Percentiles rank a stretch among this genome's conserved stretches.
Evolutionary conservation across 2,888 invertebrate species (phyloP).

Genomic region (Morpho deidamia): DNA sequence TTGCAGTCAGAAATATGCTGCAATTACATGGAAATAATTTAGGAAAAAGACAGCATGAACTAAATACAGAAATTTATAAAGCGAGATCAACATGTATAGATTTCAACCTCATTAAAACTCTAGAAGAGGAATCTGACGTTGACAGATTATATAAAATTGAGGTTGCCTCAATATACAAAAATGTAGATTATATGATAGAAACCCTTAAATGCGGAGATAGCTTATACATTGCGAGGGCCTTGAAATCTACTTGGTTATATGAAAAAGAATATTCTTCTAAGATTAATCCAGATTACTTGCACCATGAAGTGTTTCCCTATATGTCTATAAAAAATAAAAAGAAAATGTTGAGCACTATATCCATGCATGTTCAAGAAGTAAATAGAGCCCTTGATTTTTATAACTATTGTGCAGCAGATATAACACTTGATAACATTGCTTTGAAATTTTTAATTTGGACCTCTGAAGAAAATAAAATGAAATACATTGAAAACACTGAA

Average conservation of each 20-base stretch:
- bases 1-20: slow-evolving; percentile 13
- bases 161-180: slow-evolving; percentile 45
- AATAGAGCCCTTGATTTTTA: slow-evolving; percentile 38
- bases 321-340: slow-evolving; percentile 55
- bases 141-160: slow-evolving; percentile 55
- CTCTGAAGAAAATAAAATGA: slow-evolving; percentile 40
- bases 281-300: slow-evolving; percentile 43
- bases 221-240: slow-evolving; percentile 44
- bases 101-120: slow-evolving; percentile 34
- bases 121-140: slow-evolving; percentile 37
- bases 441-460: slow-evolving; percentile 44
- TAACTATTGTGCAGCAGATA: slow-evolving; percentile 35
- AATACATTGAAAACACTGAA: slow-evolving; percentile 28
- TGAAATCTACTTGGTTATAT: slow-evolving; percentile 49
- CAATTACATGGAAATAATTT: slow-evolving; percentile 24
- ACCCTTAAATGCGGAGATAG: slow-evolving; percentile 47
- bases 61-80: slow-evolving; percentile 24
- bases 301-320: slow-evolving; percentile 43
- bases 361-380: slow-evolving; percentile 35
- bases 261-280: slow-evolving; percentile 35
- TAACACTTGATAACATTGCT: slow-evolving; percentile 29
- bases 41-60: slow-evolving; percentile 28
- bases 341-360: slow-evolving; percentile 40
- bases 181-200: slow-evolving; percentile 46
- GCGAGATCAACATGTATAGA: slow-evolving; percentile 13